phyloP scores from a whole-genome alignment of 2,113 vertebrate species.

The Trematocara variabile region DNA sequence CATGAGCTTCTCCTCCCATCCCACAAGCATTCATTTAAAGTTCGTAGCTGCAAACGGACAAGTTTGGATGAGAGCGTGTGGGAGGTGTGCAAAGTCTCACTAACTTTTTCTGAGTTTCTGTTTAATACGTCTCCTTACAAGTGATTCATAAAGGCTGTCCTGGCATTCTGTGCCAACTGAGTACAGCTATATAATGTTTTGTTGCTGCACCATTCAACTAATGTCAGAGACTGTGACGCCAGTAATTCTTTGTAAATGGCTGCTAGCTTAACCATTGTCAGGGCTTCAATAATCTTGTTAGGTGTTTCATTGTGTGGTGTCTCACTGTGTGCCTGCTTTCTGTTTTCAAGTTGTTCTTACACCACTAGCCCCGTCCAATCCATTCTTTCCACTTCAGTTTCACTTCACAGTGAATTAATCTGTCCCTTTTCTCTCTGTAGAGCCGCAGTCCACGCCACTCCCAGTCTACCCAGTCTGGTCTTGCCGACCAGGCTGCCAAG shows the following conservation, averaged over 20 bases:
- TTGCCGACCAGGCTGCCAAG: conserved; percentile 95
- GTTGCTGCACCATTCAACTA: not conserved
- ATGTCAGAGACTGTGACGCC: conserved; percentile 22
- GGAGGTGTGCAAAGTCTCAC: conserved; percentile 11
- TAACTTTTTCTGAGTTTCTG: conserved; percentile 2
- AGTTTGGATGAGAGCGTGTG: not conserved
- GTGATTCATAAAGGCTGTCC: not conserved
- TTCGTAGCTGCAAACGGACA: not conserved
- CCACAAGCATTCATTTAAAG: conserved; percentile 40
- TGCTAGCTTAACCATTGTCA: conserved; percentile 43
- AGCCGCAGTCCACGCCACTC: conserved; percentile 93
- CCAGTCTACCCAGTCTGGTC: conserved; percentile 93
- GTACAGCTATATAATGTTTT: not conserved
- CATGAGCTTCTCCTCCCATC: conserved; percentile 45
- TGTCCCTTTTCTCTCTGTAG: conserved; percentile 62
- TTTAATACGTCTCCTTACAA: not conserved
- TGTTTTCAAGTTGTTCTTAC: conserved; percentile 27
- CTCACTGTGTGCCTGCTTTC: conserved; percentile 29
- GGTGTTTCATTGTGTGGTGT: conserved; percentile 31
- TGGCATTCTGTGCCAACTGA: not conserved
- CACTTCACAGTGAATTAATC: conserved; percentile 1
- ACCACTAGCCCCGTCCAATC: conserved; percentile 27
- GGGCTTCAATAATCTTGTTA: conserved; percentile 54
- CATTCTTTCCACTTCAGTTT: conserved; percentile 32
- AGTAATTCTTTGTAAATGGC: conserved; percentile 39